phyloP scores from a whole-genome alignment of 2,888 invertebrate species.

The Bellardia pandia region DNA sequence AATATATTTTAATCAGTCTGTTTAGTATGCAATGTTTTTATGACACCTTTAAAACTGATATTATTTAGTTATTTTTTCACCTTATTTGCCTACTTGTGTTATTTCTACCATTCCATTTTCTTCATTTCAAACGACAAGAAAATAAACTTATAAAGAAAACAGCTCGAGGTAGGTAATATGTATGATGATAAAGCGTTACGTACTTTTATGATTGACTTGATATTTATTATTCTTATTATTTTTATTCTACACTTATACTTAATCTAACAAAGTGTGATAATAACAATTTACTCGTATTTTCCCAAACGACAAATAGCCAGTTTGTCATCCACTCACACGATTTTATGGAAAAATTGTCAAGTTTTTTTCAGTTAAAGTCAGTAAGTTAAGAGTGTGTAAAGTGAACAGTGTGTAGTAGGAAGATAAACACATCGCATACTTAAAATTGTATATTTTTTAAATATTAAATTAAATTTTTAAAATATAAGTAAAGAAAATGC shows the following conservation, averaged over 20 bases:
- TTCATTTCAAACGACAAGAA: not conserved
- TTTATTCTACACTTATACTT: slow-evolving; percentile 36
- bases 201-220: slow-evolving; percentile 45
- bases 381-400: slow-evolving; percentile 65
- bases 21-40: slow-evolving; percentile 38
- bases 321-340: slow-evolving; percentile 15
- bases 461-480: not conserved
- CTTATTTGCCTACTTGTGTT: slow-evolving; percentile 58
- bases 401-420: slow-evolving; percentile 38
- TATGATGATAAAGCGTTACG: slow-evolving; percentile 39
- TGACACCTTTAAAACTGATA: slow-evolving; percentile 39
- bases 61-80: slow-evolving; percentile 31
- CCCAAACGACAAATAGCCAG: slow-evolving; percentile 8
- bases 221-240: slow-evolving; percentile 27
- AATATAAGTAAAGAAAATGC: slow-evolving; percentile 35
- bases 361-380: slow-evolving; percentile 33
- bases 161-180: slow-evolving; percentile 47
- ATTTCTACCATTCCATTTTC: slow-evolving; percentile 61
- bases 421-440: slow-evolving; percentile 18
- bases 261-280: slow-evolving; percentile 70
- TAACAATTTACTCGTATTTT: slow-evolving; percentile 39
- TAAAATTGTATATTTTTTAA: not conserved
- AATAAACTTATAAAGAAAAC: slow-evolving; percentile 14
- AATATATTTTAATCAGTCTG: slow-evolving; percentile 35
- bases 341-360: not conserved